phyloP scores from a whole-genome alignment of 2,797 vertebrate species.

The Xiphorhynchus erythropygius region DNA sequence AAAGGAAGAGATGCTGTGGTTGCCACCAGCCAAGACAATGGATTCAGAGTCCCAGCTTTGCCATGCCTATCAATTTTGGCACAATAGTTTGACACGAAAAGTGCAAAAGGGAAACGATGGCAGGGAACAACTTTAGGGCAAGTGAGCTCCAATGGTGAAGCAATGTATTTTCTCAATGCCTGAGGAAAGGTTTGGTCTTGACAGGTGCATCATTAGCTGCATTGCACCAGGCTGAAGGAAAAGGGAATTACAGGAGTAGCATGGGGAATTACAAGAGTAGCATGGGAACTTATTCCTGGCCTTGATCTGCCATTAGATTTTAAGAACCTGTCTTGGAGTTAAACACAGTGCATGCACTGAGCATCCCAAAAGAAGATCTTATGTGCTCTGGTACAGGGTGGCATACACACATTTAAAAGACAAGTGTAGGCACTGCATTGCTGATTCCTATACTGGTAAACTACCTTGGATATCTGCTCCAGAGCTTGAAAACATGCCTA shows the following conservation, averaged over 20 bases:
- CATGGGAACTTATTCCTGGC: background rate
- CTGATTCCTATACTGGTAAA: background rate
- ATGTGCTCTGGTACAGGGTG: background rate
- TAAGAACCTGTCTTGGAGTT: background rate
- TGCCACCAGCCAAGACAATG: background rate
- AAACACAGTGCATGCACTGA: background rate
- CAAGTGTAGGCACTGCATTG: background rate
- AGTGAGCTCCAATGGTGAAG: background rate
- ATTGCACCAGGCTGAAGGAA: background rate
- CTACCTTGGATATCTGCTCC: background rate
- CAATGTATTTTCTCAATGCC: background rate
- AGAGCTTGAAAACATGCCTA: background rate
- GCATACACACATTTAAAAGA: background rate
- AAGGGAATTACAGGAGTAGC: background rate
- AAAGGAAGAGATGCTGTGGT: conserved; percentile 4
- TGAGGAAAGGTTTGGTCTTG: conserved; percentile 24
- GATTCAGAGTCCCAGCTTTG: background rate
- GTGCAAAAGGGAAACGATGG: background rate
- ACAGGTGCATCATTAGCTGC: background rate
- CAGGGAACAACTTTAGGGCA: background rate
- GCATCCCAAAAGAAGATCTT: background rate
- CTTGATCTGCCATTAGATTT: background rate
- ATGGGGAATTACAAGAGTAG: background rate
- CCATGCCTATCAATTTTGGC: conserved; percentile 23
- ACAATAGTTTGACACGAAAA: conserved; percentile 6